These are phyloP conservation scores for Philonicus albiceps DNA, from an alignment of 2,888 invertebrate species.

Conservation along the genomic window DNA sequence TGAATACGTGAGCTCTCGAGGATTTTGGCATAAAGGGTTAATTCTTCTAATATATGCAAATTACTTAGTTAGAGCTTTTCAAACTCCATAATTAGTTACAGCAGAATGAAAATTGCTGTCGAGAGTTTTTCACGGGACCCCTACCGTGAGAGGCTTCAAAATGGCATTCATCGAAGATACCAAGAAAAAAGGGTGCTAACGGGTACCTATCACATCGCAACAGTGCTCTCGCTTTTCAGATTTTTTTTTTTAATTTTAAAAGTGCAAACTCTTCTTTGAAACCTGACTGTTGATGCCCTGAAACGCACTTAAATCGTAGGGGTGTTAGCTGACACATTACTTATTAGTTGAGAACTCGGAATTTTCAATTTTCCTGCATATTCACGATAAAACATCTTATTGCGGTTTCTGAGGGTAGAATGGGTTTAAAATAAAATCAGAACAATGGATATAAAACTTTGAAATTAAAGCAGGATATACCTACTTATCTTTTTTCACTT, in stretches of 20 bases:
- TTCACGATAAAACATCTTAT: neutral
- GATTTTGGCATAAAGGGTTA: constrained; percentile 28
- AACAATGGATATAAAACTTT: neutral
- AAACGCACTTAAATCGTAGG: neutral
- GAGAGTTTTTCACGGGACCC: neutral
- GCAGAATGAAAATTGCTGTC: constrained; percentile 22
- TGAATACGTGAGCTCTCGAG: constrained; percentile 25
- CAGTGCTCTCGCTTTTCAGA: neutral
- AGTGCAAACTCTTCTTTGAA: neutral
- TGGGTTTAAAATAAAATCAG: neutral
- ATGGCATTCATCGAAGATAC: neutral
- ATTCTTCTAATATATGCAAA: constrained; percentile 37
- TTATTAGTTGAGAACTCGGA: neutral
- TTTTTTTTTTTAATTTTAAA: neutral
- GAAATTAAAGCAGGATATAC: neutral
- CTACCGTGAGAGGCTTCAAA: neutral
- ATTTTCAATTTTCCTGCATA: neutral
- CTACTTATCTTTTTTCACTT: neutral
- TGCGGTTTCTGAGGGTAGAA: neutral
- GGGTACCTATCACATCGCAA: neutral
- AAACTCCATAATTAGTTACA: constrained; percentile 40
- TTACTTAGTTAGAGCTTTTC: constrained; percentile 36
- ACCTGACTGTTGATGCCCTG: neutral
- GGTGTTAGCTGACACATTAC: neutral
- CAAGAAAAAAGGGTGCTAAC: neutral